These are phyloP conservation scores for Acrocephalus kingi DNA, from an alignment of 2,113 vertebrate genomes.

Conservation along the genomic window DNA sequence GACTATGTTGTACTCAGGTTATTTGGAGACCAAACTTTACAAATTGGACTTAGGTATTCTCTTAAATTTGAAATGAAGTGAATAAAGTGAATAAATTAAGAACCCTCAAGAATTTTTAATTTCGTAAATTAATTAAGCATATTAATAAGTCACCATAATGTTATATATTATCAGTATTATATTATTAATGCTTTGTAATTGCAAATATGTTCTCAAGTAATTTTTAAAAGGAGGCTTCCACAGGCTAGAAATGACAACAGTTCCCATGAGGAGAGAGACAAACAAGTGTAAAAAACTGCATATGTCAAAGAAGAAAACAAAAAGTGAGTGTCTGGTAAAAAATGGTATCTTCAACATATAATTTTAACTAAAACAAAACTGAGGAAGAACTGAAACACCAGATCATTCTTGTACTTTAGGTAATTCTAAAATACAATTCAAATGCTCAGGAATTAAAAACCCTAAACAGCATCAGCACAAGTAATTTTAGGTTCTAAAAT, in stretches of 20 bases:
- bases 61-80: background rate
- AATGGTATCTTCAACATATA: background rate
- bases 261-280: background rate
- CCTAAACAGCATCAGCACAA: fast-evolving
- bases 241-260: background rate
- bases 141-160: background rate
- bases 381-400: background rate
- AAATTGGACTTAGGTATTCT: background rate
- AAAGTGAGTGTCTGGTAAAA: background rate
- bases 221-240: background rate
- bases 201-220: background rate
- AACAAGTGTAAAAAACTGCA: background rate
- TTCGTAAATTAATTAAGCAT: background rate
- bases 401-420: background rate
- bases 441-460: background rate
- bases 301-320: background rate
- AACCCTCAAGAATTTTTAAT: background rate
- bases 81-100: background rate
- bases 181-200: background rate
- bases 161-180: background rate
- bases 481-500: background rate
- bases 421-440: background rate
- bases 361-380: background rate
- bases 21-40: background rate
- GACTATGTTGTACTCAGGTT: background rate